A percentile compares a stretch with the other conserved stretches of the same genome.
phyloP scores from a whole-genome alignment of 2,888 invertebrate genomes.

The Sesamia inferens region DNA sequence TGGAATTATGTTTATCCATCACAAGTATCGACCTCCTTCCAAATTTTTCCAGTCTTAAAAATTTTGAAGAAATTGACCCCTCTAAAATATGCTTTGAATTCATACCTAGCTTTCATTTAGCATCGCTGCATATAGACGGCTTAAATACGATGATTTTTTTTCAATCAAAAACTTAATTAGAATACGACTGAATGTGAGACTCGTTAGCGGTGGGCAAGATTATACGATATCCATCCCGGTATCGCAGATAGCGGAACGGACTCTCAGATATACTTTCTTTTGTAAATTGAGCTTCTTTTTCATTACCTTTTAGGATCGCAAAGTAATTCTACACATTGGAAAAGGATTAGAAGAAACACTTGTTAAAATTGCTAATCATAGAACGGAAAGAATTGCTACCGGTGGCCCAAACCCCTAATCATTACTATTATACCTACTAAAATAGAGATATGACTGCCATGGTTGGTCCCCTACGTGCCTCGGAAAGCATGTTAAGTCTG shows the following conservation, averaged over 20 bases:
- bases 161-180: constrained; percentile 77
- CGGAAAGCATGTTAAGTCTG: too few relatives aligned
- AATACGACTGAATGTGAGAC: constrained; percentile 78
- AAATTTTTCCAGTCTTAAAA: constrained; percentile 5
- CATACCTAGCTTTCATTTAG: constrained; percentile 49
- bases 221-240: constrained; percentile 28
- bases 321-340: too few relatives aligned
- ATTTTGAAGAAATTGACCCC: constrained; percentile 37
- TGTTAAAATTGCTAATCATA: too few relatives aligned
- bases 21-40: background rate
- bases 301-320: too few relatives aligned
- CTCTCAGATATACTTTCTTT: background rate
- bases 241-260: constrained; percentile 31
- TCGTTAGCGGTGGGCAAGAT: constrained; percentile 66
- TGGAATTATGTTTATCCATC: too few relatives aligned
- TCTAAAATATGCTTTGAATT: constrained; percentile 41
- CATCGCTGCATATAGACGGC: constrained; percentile 55
- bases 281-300: too few relatives aligned
- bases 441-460: too few relatives aligned
- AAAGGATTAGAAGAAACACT: too few relatives aligned
- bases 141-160: constrained; percentile 74
- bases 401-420: too few relatives aligned
- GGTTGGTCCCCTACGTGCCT: too few relatives aligned
- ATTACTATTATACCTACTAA: too few relatives aligned
- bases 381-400: too few relatives aligned